These are phyloP conservation scores for Trachops cirrhosus DNA, from an alignment of 2,797 vertebrate genomes.

Conservation along the genomic window DNA sequence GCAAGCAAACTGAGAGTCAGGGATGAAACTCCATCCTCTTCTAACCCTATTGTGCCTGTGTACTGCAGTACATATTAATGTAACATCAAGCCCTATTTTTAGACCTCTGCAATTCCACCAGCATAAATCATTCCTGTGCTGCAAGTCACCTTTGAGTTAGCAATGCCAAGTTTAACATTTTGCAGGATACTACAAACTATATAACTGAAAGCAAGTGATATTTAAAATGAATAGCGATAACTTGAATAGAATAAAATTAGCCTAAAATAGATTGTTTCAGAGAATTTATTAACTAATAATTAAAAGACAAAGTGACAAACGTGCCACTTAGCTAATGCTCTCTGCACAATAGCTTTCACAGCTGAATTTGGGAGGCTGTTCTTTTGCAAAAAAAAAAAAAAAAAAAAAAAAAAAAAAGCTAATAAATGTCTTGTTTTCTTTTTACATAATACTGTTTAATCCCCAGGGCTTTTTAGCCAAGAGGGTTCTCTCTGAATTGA, in stretches of 20 bases:
- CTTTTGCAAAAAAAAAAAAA: constrained; percentile 64
- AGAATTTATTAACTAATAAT: constrained; percentile 77
- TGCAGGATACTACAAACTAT: constrained; percentile 67
- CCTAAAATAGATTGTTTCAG: constrained; percentile 78
- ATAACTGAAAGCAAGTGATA: constrained; percentile 78
- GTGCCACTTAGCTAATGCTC: constrained; percentile 75
- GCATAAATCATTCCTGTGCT: constrained; percentile 74
- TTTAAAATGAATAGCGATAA: constrained; percentile 78
- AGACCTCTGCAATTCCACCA: constrained; percentile 71
- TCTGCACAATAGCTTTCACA: constrained; percentile 70
- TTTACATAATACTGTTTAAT: constrained; percentile 60
- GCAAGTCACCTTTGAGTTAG: constrained; percentile 73
- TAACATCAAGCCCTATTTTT: constrained; percentile 69
- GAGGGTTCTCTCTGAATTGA: constrained; percentile 32
- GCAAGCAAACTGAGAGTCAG: constrained; percentile 47
- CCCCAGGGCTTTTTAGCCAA: constrained; percentile 42
- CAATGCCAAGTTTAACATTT: constrained; percentile 62
- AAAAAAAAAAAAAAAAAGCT: constrained; percentile 51
- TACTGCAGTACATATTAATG: constrained; percentile 39
- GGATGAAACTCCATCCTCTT: constrained; percentile 52
- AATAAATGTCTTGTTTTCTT: constrained; percentile 68
- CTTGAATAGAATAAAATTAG: constrained; percentile 75
- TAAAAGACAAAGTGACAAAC: constrained; percentile 81
- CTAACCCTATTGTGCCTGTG: neutral
- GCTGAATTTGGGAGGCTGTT: constrained; percentile 62